Conservation (phyloP, 2,797 vertebrate species). For the Leucoraja ocellata region DNA sequence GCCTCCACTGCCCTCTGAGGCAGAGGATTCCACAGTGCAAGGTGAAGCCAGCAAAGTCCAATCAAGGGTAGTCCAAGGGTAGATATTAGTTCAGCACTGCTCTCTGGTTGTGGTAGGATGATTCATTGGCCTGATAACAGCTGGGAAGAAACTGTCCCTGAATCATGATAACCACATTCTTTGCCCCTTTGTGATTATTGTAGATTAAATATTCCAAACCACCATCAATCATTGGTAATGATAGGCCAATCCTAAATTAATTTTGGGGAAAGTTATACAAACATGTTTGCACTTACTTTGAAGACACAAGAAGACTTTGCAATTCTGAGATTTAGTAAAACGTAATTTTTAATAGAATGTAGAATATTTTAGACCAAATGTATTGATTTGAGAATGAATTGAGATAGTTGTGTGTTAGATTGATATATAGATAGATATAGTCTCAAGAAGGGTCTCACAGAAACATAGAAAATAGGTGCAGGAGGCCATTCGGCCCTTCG, state of each 20-base stretch:
- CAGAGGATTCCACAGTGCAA: no score
- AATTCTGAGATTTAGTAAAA: background rate
- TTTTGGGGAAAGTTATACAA: background rate
- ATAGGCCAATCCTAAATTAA: background rate
- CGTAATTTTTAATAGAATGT: background rate
- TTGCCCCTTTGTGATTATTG: background rate
- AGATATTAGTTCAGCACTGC: no score
- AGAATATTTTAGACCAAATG: background rate
- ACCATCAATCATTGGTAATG: background rate
- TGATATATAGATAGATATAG: no score
- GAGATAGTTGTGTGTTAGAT: background rate
- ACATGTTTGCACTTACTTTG: background rate
- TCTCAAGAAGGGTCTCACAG: no score
- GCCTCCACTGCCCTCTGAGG: no score
- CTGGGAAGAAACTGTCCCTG: no score
- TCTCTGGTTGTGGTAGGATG: no score
- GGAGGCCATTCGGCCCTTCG: no score
- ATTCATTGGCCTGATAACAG: no score
- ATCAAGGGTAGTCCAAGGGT: no score
- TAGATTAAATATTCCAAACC: conserved; percentile 12
- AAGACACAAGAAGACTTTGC: background rate
- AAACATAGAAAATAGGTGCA: no score
- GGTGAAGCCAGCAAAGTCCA: no score
- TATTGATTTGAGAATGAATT: background rate
- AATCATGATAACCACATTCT: background rate